phyloP scores from a whole-genome alignment of 2,888 invertebrate species.

The Spialia ferax region DNA sequence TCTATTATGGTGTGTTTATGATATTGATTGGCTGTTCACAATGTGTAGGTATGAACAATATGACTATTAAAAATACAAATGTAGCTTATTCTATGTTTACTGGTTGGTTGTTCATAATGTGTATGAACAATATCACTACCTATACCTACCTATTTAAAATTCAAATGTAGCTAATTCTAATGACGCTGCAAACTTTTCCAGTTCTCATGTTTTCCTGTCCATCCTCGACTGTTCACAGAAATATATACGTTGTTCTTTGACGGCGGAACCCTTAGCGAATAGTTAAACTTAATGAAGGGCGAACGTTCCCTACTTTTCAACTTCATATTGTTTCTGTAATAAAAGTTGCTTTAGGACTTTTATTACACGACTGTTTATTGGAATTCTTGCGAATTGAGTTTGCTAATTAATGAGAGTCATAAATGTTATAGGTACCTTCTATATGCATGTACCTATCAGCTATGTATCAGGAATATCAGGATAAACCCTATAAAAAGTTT shows the following conservation, averaged over 20 bases:
- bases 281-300: slow-evolving; percentile 70
- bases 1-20: too few relatives aligned
- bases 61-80: too few relatives aligned
- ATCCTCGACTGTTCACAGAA: slow-evolving; percentile 2
- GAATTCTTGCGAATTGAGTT: slow-evolving; percentile 37
- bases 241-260: slow-evolving; percentile 24
- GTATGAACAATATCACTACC: too few relatives aligned
- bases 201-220: neutral
- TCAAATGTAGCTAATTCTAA: too few relatives aligned
- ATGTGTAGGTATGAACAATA: too few relatives aligned
- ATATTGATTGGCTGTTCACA: too few relatives aligned
- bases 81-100: too few relatives aligned
- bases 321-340: slow-evolving; percentile 54
- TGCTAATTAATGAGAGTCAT: slow-evolving; percentile 16
- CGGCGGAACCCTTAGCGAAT: slow-evolving; percentile 60
- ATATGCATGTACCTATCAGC: too few relatives aligned
- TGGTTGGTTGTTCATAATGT: too few relatives aligned
- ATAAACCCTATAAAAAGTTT: too few relatives aligned
- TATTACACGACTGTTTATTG: slow-evolving; percentile 44
- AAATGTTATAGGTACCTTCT: neutral
- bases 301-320: slow-evolving; percentile 52
- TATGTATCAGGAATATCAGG: too few relatives aligned
- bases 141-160: too few relatives aligned
- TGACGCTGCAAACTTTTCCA: slow-evolving; percentile 2
- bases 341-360: slow-evolving; percentile 31